Base-by-base conservation (phyloP, 2,113 vertebrate species). In the Cricetomys ansorgei region DNA sequence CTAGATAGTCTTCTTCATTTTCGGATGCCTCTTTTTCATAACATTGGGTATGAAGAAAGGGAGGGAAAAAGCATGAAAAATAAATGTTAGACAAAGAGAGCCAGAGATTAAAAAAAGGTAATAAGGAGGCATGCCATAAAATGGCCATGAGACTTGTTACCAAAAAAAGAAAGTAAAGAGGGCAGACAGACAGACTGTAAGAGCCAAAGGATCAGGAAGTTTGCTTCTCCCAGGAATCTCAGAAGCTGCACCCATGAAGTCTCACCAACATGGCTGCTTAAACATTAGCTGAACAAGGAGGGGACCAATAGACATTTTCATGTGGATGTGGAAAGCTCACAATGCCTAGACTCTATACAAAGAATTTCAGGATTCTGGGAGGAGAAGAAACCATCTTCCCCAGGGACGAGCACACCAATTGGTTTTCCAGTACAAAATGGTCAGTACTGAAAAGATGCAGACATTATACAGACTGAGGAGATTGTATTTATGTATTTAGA, bases 1-100 rank as follows among this genome's bases (percentile, higher is more conserved):
- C 34, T 75, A 91, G 73, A 81, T 11, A 84, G 70, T 89, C 10
- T 89, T 59, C 17, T 83, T 67, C 31, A 65, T 67, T 92, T 96
- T 89, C 57, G 89, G 91, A 88, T 76, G 17, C 10, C 37, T 73
- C 27, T 72, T 89, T 37, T 37, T 34, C 23, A 70, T 53, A 50
- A 88, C 37, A 64, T 16, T 59, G 88, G 48, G 81, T 45, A 80
- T 34, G 19, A 59, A 95, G 27, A 92, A 65, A 27, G 62, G 19
- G 70, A 73, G 31, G 27, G 16, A 16, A 92, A 89, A 65, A 83
- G 16, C 34, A 34, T 83, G 34, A 92, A 19, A 77, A 94, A 53
- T n/a, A 45, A 55, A 92, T 13, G 23, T 27, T 59, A 91, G 1
- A 93, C 11, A 95, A 88, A 72, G 53, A 86, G 12, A 15, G 43